Evolutionary conservation across 2,888 invertebrate genomes (phyloP).

Genomic region (Eupithecia centaureata): DNA sequence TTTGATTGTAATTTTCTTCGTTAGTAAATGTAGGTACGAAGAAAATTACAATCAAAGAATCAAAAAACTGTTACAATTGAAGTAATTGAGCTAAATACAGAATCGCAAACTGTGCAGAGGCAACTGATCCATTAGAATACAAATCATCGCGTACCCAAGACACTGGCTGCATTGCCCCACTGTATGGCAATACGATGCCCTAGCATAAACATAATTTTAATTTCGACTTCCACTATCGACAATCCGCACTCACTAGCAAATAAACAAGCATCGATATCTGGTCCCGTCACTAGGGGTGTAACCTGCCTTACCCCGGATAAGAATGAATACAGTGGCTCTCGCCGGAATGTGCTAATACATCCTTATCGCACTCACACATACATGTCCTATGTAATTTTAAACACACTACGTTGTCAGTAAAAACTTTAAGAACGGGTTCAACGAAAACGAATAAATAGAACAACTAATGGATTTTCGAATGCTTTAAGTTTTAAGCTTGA

Average conservation of each 20-base stretch:
- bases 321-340: constrained; percentile 81
- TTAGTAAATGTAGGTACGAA: no score
- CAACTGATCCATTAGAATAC: no score
- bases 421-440: neutral
- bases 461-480: neutral
- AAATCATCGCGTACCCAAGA: no score
- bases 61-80: no score
- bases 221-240: neutral
- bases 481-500: no score
- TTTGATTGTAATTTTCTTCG: no score
- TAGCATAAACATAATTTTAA: neutral
- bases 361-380: constrained; percentile 70
- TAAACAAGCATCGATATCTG: constrained; percentile 43
- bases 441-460: neutral
- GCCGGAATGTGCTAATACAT: constrained; percentile 81
- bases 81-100: no score
- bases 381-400: constrained; percentile 30
- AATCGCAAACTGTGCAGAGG: no score
- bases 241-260: constrained; percentile 30
- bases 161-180: no score
- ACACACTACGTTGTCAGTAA: constrained; percentile 17
- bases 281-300: constrained; percentile 75
- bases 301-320: constrained; percentile 82
- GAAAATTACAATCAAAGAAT: no score
- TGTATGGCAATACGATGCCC: no score